phyloP scores from a whole-genome alignment of 2,113 vertebrate species.

The Delphinus delphis region DNA sequence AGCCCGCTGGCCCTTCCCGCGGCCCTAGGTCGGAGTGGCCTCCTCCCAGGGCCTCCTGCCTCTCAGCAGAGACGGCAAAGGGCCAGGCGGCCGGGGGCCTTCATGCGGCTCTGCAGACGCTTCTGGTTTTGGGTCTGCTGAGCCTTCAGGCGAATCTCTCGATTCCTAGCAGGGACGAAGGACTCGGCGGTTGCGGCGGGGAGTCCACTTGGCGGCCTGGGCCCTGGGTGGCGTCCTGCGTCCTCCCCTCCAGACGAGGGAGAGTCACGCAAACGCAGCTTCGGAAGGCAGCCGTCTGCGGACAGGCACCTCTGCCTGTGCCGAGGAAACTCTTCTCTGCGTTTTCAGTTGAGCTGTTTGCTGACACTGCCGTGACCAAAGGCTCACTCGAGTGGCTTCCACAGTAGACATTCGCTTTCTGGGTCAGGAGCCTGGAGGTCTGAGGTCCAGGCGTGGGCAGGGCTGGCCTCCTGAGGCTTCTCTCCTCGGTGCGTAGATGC shows the following conservation, averaged over 20 bases:
- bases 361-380: neutral
- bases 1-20: neutral
- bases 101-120: fast-evolving
- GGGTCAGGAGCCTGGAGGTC: neutral
- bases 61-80: neutral
- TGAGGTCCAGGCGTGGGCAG: fast-evolving
- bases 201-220: neutral
- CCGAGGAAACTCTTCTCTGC: neutral
- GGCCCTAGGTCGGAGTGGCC: neutral
- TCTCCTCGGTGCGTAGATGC: fast-evolving
- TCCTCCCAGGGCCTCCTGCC: no score
- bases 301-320: neutral
- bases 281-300: neutral
- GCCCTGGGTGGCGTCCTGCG: neutral
- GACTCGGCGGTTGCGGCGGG: fast-evolving
- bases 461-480: neutral
- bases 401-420: neutral
- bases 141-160: neutral
- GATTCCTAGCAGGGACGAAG: no score
- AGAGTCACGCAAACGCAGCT: fast-evolving
- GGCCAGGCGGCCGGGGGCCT: neutral
- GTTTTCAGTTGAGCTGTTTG: neutral
- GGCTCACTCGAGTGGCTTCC: neutral
- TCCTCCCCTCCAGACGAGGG: neutral
- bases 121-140: neutral